A percentile compares a stretch with the other conserved stretches of the same genome.
Evolutionary conservation across 1,140 invertebrate species (phyloP).

Genomic region (Aethina tumida): DNA sequence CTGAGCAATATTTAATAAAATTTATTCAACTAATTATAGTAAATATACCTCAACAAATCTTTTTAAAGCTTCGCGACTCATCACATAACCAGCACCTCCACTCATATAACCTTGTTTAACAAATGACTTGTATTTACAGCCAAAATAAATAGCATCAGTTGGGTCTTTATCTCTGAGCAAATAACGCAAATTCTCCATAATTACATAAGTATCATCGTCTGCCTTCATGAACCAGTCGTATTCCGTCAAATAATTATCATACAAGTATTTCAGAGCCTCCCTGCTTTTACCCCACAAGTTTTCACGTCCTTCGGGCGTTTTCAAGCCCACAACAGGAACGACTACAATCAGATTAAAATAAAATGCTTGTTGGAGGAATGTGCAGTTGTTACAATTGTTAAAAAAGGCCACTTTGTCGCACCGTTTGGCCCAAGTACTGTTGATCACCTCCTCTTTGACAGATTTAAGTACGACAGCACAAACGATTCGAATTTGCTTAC

Average conservation of each 20-base stretch:
- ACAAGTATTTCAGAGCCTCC: conserved; percentile 83
- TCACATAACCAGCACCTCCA: conserved; percentile 85
- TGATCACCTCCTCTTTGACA: too few species aligned
- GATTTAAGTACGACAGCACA: too few species aligned
- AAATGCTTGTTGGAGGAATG: too few species aligned
- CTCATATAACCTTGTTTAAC: conserved; percentile 91
- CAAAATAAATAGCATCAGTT: conserved; percentile 73
- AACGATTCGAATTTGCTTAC: too few species aligned
- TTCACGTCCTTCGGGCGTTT: conserved; percentile 78
- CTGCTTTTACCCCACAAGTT: conserved; percentile 95
- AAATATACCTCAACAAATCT: conserved; percentile 64
- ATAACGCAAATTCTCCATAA: conserved; percentile 85
- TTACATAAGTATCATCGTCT: conserved; percentile 89
- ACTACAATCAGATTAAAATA: too few species aligned
- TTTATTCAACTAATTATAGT: too few species aligned
- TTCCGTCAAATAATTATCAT: conserved; percentile 68
- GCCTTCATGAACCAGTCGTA: conserved; percentile 93
- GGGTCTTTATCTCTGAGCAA: conserved; percentile 68
- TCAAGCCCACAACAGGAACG: conserved; percentile 60
- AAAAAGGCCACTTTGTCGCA: too few species aligned
- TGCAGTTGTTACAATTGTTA: too few species aligned
- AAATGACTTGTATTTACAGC: conserved; percentile 80
- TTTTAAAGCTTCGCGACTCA: conserved; percentile 69
- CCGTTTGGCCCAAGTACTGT: too few species aligned
- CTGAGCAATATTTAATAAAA: too few species aligned